phyloP scores from a whole-genome alignment of 2,113 vertebrate species.

The Caretta caretta region DNA sequence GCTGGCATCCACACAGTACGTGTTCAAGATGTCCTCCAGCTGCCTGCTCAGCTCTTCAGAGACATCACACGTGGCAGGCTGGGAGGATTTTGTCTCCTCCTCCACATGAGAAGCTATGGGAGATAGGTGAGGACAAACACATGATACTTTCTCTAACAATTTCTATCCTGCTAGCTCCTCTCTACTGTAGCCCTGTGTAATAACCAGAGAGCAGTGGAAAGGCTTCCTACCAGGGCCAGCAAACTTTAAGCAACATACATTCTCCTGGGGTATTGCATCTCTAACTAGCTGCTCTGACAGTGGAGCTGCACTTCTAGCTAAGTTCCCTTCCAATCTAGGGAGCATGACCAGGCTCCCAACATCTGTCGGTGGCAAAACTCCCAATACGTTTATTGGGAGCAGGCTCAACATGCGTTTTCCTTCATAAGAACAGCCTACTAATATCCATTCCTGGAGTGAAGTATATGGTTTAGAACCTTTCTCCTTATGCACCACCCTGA shows the following conservation, averaged over 20 bases:
- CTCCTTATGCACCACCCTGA: background rate
- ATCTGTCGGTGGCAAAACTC: slow-evolving; percentile 25
- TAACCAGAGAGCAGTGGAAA: fast-evolving
- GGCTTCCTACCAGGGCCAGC: background rate
- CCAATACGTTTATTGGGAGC: background rate
- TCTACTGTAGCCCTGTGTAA: background rate
- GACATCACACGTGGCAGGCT: slow-evolving; percentile 81
- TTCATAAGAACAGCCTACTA: background rate
- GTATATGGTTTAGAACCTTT: background rate
- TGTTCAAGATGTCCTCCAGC: slow-evolving; percentile 95
- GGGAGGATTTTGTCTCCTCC: slow-evolving; percentile 69
- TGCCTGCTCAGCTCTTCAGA: slow-evolving; percentile 94
- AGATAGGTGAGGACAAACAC: background rate
- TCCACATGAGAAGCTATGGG: background rate
- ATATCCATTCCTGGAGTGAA: background rate
- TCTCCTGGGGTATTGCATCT: slow-evolving; percentile 16
- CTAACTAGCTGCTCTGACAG: slow-evolving; percentile 42
- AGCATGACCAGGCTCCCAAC: slow-evolving; percentile 39
- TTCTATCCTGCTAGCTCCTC: background rate
- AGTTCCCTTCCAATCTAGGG: background rate
- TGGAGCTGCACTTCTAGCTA: slow-evolving; percentile 5
- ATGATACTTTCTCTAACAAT: fast-evolving
- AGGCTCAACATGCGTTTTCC: fast-evolving
- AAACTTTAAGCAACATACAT: background rate
- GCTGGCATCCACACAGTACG: slow-evolving; percentile 88